Evolutionary conservation across 1,140 invertebrate genomes (phyloP).

Genomic region (Caenorhabditis inopinata): DNA sequence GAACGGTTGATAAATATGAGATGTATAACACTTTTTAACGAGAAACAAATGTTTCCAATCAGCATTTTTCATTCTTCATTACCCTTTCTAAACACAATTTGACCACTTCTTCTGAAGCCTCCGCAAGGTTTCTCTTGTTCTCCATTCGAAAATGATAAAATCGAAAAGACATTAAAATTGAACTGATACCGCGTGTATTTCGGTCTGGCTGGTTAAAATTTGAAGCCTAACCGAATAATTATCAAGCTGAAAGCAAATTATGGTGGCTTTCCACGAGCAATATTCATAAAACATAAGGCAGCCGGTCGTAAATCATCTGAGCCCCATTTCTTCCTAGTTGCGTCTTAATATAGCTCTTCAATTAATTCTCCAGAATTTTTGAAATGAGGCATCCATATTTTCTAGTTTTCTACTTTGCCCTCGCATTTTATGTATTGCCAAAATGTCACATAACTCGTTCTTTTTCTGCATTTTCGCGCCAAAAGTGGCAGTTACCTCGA

Average conservation of each 20-base stretch:
- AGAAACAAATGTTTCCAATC: neutral
- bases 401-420: neutral
- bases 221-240: too few relatives aligned
- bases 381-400: too few relatives aligned
- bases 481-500: conserved; percentile 18
- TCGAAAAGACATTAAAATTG: neutral
- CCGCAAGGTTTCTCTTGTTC: neutral
- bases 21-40: neutral
- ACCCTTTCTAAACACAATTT: too few relatives aligned
- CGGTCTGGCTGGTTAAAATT: too few relatives aligned
- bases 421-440: neutral
- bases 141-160: neutral
- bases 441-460: conserved; percentile 12
- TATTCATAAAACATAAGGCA: conserved; percentile 18
- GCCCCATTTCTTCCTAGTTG: too few relatives aligned
- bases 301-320: neutral
- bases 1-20: neutral
- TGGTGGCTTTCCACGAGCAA: neutral
- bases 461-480: neutral
- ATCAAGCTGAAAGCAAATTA: neutral
- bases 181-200: neutral
- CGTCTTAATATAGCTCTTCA: too few relatives aligned
- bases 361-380: too few relatives aligned
- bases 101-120: neutral
- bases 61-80: neutral